phyloP scores from a whole-genome alignment of 2,113 vertebrate species.

The Cairina moschata region DNA sequence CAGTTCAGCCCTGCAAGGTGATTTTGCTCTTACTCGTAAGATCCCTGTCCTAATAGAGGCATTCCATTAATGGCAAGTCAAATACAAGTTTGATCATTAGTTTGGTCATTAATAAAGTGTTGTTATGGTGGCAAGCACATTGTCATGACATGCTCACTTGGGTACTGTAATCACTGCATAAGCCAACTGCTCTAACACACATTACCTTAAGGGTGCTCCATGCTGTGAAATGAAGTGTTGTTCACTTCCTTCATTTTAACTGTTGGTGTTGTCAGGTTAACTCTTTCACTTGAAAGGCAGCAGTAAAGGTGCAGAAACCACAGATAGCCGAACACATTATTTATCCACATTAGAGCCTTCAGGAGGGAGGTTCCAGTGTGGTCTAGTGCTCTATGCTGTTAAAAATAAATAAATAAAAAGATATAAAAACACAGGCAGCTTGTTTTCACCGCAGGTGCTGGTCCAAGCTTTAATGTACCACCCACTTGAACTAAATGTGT shows the following conservation, averaged over 20 bases:
- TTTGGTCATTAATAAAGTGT: background rate
- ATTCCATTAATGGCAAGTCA: background rate
- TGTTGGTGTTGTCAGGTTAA: background rate
- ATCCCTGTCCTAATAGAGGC: background rate
- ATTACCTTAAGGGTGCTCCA: background rate
- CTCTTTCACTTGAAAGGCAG: background rate
- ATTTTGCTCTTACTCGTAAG: background rate
- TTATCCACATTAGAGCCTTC: background rate
- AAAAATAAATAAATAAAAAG: background rate
- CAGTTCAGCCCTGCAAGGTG: background rate
- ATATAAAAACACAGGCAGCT: too few species aligned
- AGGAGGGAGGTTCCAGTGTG: background rate
- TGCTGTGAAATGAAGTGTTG: background rate
- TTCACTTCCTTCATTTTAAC: background rate
- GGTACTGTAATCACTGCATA: background rate
- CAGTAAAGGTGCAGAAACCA: background rate
- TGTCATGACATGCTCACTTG: accelerated
- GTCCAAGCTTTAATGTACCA: background rate
- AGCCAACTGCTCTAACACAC: background rate
- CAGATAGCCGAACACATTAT: background rate
- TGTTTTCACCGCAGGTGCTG: background rate
- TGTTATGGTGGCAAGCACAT: background rate
- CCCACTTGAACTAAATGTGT: accelerated
- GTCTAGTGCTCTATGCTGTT: background rate
- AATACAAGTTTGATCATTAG: background rate